Percentiles rank a stretch among this genome's conserved stretches.
These are phyloP conservation scores for Myotis planiceps DNA, from an alignment of 2,797 vertebrate species.

Conservation along the genomic window DNA sequence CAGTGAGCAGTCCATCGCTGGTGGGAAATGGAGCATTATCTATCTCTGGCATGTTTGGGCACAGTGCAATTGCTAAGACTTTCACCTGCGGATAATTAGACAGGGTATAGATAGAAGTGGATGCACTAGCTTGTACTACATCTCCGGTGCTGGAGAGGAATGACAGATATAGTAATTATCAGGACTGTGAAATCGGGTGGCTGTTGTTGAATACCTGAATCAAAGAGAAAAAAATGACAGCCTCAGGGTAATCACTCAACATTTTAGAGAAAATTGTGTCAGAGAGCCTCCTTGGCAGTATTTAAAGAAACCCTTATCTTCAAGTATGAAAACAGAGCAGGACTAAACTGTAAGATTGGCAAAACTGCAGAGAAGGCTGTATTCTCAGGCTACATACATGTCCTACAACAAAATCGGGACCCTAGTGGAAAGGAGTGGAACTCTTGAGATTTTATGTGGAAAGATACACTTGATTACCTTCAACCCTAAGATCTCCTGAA, in stretches of 20 bases:
- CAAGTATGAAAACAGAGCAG: background rate
- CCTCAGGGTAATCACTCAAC: constrained; percentile 11
- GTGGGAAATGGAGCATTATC: background rate
- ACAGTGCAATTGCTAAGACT: background rate
- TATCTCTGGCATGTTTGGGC: background rate
- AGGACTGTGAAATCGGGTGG: background rate
- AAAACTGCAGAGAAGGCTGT: background rate
- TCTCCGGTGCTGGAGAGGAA: background rate
- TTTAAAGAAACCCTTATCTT: background rate
- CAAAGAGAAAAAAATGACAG: background rate
- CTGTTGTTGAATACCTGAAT: background rate
- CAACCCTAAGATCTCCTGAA: background rate
- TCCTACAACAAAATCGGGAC: background rate
- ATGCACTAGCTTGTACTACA: background rate
- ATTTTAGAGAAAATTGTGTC: constrained; percentile 38
- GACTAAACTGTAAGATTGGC: background rate
- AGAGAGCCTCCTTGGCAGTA: constrained; percentile 10
- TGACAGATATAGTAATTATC: background rate
- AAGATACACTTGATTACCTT: background rate
- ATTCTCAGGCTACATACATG: background rate
- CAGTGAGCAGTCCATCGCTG: background rate
- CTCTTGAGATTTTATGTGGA: background rate
- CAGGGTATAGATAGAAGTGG: background rate
- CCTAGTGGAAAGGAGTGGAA: background rate
- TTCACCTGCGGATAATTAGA: background rate